These are phyloP conservation scores for Cylas formicarius DNA, from an alignment of 1,140 invertebrate species.

Conservation along the genomic window DNA sequence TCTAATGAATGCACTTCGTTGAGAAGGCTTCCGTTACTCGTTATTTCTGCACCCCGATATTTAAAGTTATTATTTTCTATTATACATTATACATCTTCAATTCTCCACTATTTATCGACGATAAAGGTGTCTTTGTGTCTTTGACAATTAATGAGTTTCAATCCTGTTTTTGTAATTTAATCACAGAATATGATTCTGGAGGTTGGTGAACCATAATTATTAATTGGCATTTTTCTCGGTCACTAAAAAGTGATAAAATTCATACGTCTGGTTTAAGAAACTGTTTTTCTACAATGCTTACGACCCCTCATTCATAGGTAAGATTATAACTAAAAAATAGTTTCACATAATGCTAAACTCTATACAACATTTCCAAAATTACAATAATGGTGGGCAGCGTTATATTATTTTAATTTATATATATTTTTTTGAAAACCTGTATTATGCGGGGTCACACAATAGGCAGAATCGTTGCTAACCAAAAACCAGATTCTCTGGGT, in stretches of 20 bases:
- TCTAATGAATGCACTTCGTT: no score
- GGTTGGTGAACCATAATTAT: background rate
- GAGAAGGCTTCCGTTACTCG: no score
- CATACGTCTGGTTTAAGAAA: background rate
- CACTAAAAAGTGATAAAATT: background rate
- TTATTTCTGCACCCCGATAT: no score
- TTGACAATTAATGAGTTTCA: no score
- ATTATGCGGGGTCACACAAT: background rate
- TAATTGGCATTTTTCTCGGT: background rate
- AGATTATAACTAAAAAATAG: background rate
- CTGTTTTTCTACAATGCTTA: background rate
- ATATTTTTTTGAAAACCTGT: conserved; percentile 1
- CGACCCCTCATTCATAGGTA: no score
- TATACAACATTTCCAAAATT: background rate
- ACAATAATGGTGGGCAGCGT: background rate
- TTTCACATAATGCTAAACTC: background rate
- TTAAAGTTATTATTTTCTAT: no score
- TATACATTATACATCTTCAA: no score
- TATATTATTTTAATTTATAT: conserved; percentile 1
- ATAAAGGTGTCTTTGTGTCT: no score
- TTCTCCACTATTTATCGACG: no score
- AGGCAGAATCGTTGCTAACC: background rate
- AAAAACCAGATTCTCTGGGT: background rate
- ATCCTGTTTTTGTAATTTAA: no score
- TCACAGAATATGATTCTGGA: background rate